A percentile compares a stretch with the other conserved stretches of the same genome.
These are phyloP conservation scores for Lophius piscatorius DNA, from an alignment of 2,113 vertebrate species.

Conservation along the genomic window DNA sequence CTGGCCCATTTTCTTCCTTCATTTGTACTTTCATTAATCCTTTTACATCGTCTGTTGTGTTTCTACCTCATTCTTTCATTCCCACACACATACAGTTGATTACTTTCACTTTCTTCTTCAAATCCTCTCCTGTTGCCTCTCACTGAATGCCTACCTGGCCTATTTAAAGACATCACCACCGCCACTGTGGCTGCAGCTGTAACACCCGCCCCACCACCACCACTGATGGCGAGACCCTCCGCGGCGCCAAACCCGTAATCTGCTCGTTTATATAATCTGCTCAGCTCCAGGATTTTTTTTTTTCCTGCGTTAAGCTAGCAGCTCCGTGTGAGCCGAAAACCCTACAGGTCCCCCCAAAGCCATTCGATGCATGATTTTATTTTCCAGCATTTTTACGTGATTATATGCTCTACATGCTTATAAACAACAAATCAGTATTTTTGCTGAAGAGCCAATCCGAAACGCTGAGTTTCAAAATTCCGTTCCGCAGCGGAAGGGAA, in stretches of 20 bases:
- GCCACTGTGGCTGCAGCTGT: constrained; percentile 3
- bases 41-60: too few relatives aligned
- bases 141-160: neutral
- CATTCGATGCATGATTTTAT: constrained; percentile 1
- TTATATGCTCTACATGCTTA: too few relatives aligned
- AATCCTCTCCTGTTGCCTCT: too few relatives aligned
- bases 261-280: too few relatives aligned
- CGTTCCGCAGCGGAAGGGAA: neutral
- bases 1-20: neutral
- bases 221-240: constrained; percentile 1
- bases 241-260: neutral
- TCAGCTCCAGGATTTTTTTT: constrained; percentile 29
- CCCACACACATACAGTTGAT: too few relatives aligned
- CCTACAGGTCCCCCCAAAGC: neutral
- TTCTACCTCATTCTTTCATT: too few relatives aligned
- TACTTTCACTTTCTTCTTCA: constrained; percentile 7
- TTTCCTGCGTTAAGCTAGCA: constrained; percentile 16
- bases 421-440: too few relatives aligned
- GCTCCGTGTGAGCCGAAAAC: neutral
- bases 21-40: too few relatives aligned
- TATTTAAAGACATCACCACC: constrained; percentile 2
- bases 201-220: constrained; percentile 2
- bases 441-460: neutral
- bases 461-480: constrained; percentile 2
- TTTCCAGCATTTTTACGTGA: neutral